These are phyloP conservation scores for Todiramphus saurophagus DNA, from an alignment of 2,113 vertebrate genomes.

Conservation along the genomic window DNA sequence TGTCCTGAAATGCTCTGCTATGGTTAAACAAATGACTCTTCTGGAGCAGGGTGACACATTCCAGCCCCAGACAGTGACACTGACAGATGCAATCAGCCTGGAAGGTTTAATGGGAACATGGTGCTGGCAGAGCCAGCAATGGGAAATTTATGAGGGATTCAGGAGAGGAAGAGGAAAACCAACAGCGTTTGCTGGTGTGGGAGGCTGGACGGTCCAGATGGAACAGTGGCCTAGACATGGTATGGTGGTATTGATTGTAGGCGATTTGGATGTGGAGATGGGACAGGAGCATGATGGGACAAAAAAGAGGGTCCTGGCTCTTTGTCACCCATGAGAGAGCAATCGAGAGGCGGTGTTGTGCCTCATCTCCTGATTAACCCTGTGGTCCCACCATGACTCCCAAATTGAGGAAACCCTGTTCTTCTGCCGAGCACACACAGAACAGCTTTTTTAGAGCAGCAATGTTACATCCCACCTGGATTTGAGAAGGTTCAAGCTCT, in stretches of 20 bases:
- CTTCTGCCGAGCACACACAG: background rate
- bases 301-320: background rate
- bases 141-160: constrained; percentile 14
- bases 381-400: background rate
- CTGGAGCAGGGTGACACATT: constrained; percentile 55
- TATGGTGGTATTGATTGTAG: background rate
- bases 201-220: background rate
- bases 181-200: fast-evolving
- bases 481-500: background rate
- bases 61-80: constrained; percentile 57
- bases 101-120: constrained; percentile 14
- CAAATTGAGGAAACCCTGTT: background rate
- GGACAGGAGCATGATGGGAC: background rate
- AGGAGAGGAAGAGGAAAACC: background rate
- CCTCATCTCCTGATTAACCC: background rate
- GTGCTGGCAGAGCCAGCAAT: background rate
- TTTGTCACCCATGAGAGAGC: background rate
- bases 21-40: background rate
- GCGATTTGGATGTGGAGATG: fast-evolving
- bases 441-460: background rate
- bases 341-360: fast-evolving
- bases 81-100: constrained; percentile 52
- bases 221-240: background rate
- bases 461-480: fast-evolving
- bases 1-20: constrained; percentile 68